Conservation (phyloP, 2,797 vertebrate species). For the Picus viridis region DNA sequence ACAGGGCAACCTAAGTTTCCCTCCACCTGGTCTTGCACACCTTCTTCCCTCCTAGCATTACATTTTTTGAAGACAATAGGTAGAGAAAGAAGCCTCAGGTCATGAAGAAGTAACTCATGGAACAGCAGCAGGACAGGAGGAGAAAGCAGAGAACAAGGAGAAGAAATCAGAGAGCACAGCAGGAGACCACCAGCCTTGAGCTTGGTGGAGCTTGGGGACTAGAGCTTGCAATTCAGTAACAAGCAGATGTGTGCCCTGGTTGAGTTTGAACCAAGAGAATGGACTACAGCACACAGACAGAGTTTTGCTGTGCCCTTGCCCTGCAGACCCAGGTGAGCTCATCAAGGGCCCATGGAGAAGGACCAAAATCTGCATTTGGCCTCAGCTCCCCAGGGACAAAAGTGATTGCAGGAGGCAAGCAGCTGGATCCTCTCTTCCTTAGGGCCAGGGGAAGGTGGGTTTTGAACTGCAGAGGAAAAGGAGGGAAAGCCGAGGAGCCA, state of each 20-base stretch:
- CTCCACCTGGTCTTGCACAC: not conserved
- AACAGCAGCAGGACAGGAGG: not conserved
- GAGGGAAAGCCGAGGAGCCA: not conserved
- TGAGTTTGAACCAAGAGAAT: not conserved
- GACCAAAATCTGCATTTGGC: rapidly evolving
- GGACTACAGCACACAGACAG: not conserved
- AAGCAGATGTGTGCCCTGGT: not conserved
- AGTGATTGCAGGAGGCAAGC: not conserved
- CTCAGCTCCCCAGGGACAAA: not conserved
- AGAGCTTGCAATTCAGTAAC: rapidly evolving
- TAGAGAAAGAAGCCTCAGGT: not conserved
- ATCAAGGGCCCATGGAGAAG: not conserved
- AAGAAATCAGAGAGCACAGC: not conserved
- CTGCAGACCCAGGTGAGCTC: not conserved
- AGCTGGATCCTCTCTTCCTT: not conserved
- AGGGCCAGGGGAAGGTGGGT: not conserved
- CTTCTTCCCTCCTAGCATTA: not conserved
- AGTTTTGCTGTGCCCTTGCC: not conserved
- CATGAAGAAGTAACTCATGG: not conserved
- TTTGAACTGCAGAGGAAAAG: not conserved
- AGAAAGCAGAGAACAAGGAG: not conserved
- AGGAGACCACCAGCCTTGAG: not conserved
- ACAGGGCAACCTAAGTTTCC: not conserved
- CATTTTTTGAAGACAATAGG: not conserved
- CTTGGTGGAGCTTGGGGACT: not conserved